Conservation (phyloP, 2,797 vertebrate genomes). For the Otus scops region DNA sequence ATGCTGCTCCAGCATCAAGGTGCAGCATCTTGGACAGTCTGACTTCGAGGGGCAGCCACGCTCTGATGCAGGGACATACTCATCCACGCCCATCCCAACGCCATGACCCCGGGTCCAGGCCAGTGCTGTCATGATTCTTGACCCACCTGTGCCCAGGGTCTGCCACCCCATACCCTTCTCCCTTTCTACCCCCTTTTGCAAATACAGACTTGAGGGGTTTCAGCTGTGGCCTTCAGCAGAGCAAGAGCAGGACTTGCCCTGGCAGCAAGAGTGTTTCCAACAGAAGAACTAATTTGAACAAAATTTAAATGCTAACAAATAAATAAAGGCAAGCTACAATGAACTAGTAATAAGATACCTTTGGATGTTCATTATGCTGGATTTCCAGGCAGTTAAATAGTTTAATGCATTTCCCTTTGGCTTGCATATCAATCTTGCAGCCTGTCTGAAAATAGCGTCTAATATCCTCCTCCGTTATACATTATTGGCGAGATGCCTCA, state of each 20-base stretch:
- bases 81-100: background rate
- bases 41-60: background rate
- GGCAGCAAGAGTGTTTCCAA: background rate
- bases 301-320: slow-evolving; percentile 57
- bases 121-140: accelerated
- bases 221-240: background rate
- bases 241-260: background rate
- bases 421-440: slow-evolving; percentile 37
- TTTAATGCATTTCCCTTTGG: slow-evolving; percentile 63
- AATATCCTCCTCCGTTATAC: background rate
- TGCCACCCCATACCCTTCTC: background rate
- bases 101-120: accelerated
- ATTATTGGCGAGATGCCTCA: slow-evolving; percentile 26
- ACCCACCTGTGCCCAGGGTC: background rate
- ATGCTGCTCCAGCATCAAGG: background rate
- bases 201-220: background rate
- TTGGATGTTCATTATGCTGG: slow-evolving; percentile 50
- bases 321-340: slow-evolving; percentile 65
- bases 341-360: slow-evolving; percentile 60
- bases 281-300: slow-evolving; percentile 8
- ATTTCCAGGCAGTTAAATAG: slow-evolving; percentile 68
- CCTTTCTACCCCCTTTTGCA: background rate
- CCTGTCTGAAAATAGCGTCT: background rate
- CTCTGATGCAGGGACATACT: background rate
- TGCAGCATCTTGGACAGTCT: background rate